Evolutionary conservation across 2,113 vertebrate genomes (phyloP), one percentile per base, ranked within the genome.

Genomic region (Coracopsis vasa): DNA sequence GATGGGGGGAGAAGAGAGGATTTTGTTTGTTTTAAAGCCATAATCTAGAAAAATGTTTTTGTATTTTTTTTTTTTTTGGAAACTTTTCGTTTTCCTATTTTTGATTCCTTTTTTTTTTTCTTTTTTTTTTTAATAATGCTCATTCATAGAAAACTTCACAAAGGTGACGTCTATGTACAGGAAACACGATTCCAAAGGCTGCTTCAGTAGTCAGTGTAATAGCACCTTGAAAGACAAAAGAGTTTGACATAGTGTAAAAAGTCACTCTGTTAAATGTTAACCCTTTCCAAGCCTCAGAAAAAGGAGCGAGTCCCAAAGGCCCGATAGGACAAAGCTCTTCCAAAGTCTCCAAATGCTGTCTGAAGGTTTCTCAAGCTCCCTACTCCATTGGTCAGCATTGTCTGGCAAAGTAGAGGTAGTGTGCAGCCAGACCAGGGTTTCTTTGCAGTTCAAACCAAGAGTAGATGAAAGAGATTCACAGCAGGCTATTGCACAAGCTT

Each of bases 181-280:
- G 87, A 97, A 97, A 97, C 93, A 95, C 51, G 13, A 94, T 93
- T 95, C 93, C 97, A 89, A 96, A 96, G 97, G 98, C 95, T 95
- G 97, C 97, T 96, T 97, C 96, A 95, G 98, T 95, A 95, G 97
- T 98, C 98, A 98, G 97, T 97, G 98, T 96, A 96, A 96, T 98
- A 99, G 99, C 99, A 99, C 98, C 98, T 98, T 98, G 90, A 95
- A 96, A 98, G 94, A 94, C 95, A 94, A 93, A 94, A 96, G 94
- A 95, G 95, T 95, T 92, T 94, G 89, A 97, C 96, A 56, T 89
- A 79, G 94, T 86, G 95, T 94, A 95, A 95, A 95, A 94, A 97
- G 97, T 95, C 82, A 11, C 29, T 80, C 58, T 41, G 50, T 39
- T n/a, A 74, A 74, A 79, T 65, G 15, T 90, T 67, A 97, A 92